Percentiles rank a stretch among this genome's conserved stretches.
Conservation (phyloP, 2,888 invertebrate species). For the Drosophila incognita region DNA sequence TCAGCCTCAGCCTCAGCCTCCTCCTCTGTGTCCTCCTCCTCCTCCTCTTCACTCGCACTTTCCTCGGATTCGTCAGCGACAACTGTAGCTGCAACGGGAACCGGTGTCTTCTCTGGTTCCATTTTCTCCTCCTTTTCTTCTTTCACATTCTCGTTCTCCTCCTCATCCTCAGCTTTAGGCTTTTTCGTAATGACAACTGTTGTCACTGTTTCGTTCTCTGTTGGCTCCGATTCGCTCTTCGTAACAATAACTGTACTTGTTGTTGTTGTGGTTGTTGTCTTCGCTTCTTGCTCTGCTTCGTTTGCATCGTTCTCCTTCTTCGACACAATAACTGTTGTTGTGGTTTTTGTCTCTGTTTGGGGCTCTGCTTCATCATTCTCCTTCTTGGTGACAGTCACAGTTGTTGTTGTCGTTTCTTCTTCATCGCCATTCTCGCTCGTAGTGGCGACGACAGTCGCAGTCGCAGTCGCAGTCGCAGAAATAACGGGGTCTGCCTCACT, state of each 20-base stretch:
- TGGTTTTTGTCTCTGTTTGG: constrained; percentile 17
- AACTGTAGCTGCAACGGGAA: background rate
- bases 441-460: background rate
- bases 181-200: background rate
- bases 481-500: background rate
- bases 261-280: constrained; percentile 11
- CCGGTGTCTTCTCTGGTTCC: background rate
- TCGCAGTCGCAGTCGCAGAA: background rate
- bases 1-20: background rate
- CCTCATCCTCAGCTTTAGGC: background rate
- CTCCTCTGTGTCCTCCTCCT: constrained; percentile 5
- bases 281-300: background rate
- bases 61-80: constrained; percentile 20
- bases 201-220: constrained; percentile 2
- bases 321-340: constrained; percentile 14
- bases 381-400: background rate
- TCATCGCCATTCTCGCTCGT: constrained; percentile 5
- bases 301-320: constrained; percentile 15
- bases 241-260: constrained; percentile 10
- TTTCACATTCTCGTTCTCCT: background rate
- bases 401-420: constrained; percentile 12
- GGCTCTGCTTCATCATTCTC: background rate
- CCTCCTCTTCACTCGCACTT: constrained; percentile 18
- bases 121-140: background rate
- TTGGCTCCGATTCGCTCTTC: constrained; percentile 9